Percentiles rank a stretch among this genome's conserved stretches.
Conservation (phyloP, 2,797 vertebrate genomes). For the Dromococcyx pavoninus region DNA sequence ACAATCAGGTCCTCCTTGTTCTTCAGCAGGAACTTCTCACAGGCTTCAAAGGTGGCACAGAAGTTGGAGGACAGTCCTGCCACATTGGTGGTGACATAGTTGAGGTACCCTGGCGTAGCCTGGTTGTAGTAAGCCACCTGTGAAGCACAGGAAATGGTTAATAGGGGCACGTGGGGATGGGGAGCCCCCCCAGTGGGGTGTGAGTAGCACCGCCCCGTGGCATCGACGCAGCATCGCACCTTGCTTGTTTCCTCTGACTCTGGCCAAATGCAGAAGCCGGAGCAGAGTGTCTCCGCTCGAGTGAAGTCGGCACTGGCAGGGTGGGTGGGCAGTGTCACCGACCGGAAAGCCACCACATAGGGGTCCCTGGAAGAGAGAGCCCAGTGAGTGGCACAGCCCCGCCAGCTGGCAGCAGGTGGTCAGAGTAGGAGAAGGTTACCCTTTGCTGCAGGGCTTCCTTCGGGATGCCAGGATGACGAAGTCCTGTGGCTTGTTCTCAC, state of each 20-base stretch:
- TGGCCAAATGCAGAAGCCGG: constrained; percentile 90
- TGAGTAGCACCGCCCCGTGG: accelerated
- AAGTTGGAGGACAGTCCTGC: constrained; percentile 89
- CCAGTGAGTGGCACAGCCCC: accelerated
- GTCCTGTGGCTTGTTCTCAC: constrained; percentile 84
- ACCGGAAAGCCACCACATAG: constrained; percentile 91
- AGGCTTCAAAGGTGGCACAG: constrained; percentile 84
- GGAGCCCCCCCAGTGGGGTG: accelerated
- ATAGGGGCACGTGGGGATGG: neutral
- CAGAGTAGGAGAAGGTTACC: constrained; percentile 60
- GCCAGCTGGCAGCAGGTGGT: accelerated
- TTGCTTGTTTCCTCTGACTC: constrained; percentile 83
- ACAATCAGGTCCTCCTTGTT: constrained; percentile 79
- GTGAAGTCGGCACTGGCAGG: constrained; percentile 76
- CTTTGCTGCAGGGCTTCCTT: constrained; percentile 86
- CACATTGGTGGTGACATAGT: constrained; percentile 91
- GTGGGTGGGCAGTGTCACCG: constrained; percentile 88
- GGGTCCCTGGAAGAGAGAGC: constrained; percentile 82
- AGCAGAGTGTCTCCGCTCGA: constrained; percentile 90
- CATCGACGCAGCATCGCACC: constrained; percentile 72
- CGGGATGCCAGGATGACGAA: constrained; percentile 91
- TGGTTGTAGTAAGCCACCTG: constrained; percentile 97
- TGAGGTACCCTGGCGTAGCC: constrained; percentile 87
- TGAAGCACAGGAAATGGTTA: neutral
- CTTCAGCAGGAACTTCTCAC: constrained; percentile 86